Conservation (phyloP, 2,888 invertebrate species). For the Seladonia tumulorum region DNA sequence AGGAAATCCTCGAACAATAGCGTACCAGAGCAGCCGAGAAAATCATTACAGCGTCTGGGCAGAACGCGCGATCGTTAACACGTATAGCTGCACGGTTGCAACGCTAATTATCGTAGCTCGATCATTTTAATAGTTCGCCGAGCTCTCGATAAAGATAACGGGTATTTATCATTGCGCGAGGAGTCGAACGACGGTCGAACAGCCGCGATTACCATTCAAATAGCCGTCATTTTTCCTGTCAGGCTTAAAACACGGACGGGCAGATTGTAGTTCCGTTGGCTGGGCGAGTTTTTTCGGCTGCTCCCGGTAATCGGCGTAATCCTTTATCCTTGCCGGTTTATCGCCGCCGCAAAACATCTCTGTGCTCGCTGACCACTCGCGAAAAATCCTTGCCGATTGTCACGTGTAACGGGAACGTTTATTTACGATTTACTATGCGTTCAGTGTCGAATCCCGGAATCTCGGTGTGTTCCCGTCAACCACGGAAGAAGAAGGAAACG, state of each 20-base stretch:
- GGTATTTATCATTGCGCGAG: constrained; percentile 20
- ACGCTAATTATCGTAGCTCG: constrained; percentile 25
- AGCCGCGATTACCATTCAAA: constrained; percentile 57
- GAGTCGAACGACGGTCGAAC: constrained; percentile 43
- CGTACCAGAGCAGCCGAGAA: neutral
- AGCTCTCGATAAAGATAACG: constrained; percentile 35
- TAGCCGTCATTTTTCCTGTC: constrained; percentile 48
- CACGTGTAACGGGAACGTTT: constrained; percentile 60
- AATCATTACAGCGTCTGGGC: neutral
- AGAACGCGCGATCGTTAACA: neutral
- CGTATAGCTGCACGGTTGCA: constrained; percentile 1
- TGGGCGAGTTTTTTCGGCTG: constrained; percentile 47
- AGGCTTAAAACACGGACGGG: constrained; percentile 44
- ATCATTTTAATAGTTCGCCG: constrained; percentile 28
- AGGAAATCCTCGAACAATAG: constrained; percentile 1
- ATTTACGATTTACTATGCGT: constrained; percentile 4
- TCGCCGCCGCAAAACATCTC: constrained; percentile 44
- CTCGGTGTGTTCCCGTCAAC: neutral
- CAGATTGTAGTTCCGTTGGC: constrained; percentile 61
- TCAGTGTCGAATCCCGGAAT: neutral
- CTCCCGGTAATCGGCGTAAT: constrained; percentile 66
- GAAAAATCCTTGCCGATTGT: constrained; percentile 43
- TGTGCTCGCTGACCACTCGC: constrained; percentile 37
- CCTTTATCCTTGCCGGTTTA: constrained; percentile 66
- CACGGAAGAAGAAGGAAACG: neutral